These are phyloP conservation scores for Thyatira batis DNA, from an alignment of 2,888 invertebrate genomes.

Conservation along the genomic window DNA sequence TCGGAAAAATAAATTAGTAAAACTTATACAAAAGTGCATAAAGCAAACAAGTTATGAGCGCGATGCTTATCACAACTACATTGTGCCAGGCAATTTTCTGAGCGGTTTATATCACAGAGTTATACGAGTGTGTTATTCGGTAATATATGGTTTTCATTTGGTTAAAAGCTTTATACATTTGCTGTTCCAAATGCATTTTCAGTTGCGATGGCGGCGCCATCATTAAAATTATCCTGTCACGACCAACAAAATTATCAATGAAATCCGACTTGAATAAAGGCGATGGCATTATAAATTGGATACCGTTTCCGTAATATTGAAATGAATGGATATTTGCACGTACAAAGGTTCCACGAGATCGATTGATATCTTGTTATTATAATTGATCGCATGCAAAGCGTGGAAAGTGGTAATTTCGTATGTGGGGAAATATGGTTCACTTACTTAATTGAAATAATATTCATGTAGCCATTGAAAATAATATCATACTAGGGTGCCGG, in stretches of 20 bases:
- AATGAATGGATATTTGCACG: constrained; percentile 21
- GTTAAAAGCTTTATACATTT: constrained; percentile 78
- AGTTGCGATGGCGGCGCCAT: constrained; percentile 55
- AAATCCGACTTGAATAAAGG: constrained; percentile 46
- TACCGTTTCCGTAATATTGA: constrained; percentile 21
- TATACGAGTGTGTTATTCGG: constrained; percentile 69
- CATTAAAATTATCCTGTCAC: constrained; percentile 67
- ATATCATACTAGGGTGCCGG: too few relatives aligned
- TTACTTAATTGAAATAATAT: neutral
- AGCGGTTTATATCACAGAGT: constrained; percentile 68
- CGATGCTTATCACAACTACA: constrained; percentile 58
- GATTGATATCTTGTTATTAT: neutral
- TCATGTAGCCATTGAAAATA: neutral
- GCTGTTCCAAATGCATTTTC: constrained; percentile 62
- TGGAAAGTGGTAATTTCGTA: neutral
- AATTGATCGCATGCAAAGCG: neutral
- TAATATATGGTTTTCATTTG: constrained; percentile 77
- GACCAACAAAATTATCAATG: constrained; percentile 55
- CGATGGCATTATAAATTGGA: constrained; percentile 36
- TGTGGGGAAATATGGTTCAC: neutral
- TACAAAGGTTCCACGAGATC: neutral
- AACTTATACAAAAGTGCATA: constrained; percentile 57
- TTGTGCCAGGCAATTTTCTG: constrained; percentile 71
- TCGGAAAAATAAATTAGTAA: constrained; percentile 46
- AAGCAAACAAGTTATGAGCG: constrained; percentile 54